Percentiles rank a stretch among this genome's conserved stretches.
Evolutionary conservation across 2,888 invertebrate species (phyloP).

Genomic region (Ophioninae sp.): DNA sequence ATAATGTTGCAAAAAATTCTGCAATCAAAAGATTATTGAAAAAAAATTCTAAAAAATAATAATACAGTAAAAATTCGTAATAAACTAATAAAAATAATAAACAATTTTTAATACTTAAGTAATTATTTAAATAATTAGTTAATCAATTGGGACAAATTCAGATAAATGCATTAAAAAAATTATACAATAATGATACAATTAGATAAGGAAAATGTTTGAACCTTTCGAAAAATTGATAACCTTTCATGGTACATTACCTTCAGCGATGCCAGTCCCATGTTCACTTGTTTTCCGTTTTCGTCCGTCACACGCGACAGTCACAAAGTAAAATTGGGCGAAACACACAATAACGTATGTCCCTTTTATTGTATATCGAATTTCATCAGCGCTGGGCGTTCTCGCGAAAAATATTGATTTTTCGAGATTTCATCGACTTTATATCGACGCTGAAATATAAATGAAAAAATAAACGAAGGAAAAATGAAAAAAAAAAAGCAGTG

Average conservation of each 20-base stretch:
- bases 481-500: background rate
- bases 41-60: background rate
- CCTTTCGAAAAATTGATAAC: background rate
- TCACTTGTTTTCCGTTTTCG: background rate
- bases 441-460: constrained; percentile 24
- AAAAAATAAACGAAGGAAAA: background rate
- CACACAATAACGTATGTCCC: background rate
- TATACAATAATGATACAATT: background rate
- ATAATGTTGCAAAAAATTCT: background rate
- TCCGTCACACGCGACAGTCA: constrained; percentile 18
- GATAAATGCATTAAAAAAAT: background rate
- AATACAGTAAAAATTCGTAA: too few relatives aligned
- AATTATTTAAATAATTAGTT: too few relatives aligned
- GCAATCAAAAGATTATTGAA: background rate
- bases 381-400: background rate
- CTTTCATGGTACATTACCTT: constrained; percentile 44
- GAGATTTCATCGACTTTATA: background rate
- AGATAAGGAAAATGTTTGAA: background rate
- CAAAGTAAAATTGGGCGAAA: constrained; percentile 20
- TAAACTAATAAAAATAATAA: too few relatives aligned
- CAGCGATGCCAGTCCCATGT: constrained; percentile 49
- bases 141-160: too few relatives aligned
- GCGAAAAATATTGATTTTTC: constrained; percentile 2
- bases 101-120: too few relatives aligned
- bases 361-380: constrained; percentile 2